These are phyloP conservation scores for Lasioglossum malachurum DNA, from an alignment of 2,888 invertebrate species.

Conservation along the genomic window DNA sequence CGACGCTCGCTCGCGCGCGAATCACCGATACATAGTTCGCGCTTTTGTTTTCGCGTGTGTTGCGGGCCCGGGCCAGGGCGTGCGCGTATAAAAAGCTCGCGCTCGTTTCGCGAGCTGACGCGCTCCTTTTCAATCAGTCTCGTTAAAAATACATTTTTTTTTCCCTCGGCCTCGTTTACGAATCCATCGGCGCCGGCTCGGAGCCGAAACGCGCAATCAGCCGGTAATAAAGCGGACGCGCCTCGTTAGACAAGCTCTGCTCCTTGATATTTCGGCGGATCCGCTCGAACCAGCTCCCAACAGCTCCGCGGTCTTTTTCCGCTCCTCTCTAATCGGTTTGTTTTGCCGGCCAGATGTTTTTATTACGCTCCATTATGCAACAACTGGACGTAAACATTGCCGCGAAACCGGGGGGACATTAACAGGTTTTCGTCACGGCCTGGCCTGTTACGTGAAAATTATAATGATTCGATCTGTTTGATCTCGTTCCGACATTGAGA, in stretches of 20 bases:
- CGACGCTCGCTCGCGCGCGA: neutral
- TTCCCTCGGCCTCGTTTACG: constrained; percentile 49
- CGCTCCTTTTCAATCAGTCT: constrained; percentile 46
- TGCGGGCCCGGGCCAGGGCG: too few relatives aligned
- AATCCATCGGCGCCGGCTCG: constrained; percentile 44
- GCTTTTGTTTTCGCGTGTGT: constrained; percentile 12
- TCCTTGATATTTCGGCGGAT: constrained; percentile 13
- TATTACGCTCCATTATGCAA: constrained; percentile 3
- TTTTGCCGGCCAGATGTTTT: neutral
- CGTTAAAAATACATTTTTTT: constrained; percentile 58
- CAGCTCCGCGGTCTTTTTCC: neutral
- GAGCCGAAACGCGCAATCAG: constrained; percentile 55
- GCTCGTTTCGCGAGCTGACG: constrained; percentile 26
- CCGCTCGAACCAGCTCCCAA: neutral
- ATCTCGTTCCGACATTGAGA: neutral
- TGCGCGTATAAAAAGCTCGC: constrained; percentile 16
- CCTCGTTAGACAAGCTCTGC: constrained; percentile 42
- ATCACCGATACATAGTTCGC: neutral
- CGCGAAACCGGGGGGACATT: neutral
- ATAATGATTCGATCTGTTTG: neutral
- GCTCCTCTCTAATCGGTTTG: neutral
- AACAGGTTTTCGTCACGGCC: constrained; percentile 1
- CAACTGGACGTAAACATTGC: constrained; percentile 6
- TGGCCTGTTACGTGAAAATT: neutral
- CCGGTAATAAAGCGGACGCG: constrained; percentile 49